These are phyloP conservation scores for Apocheima hispidaria DNA, from an alignment of 2,888 invertebrate species.

Conservation along the genomic window DNA sequence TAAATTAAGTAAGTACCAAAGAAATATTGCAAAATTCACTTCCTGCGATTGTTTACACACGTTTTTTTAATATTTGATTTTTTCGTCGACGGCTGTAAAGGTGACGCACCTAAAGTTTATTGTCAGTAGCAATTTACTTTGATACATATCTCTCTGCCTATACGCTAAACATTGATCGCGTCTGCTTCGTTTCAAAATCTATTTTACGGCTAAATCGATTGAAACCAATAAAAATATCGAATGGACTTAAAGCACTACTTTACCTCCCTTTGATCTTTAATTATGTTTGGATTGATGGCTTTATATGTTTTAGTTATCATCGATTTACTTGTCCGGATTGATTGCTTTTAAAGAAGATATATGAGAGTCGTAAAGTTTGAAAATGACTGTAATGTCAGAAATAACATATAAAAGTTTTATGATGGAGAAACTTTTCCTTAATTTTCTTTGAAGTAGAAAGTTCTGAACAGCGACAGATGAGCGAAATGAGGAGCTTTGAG, in stretches of 20 bases:
- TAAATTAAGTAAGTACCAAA: no score
- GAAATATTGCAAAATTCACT: no score
- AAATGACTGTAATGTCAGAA: constrained; percentile 8
- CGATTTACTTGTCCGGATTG: constrained; percentile 20
- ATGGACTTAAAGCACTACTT: constrained; percentile 31
- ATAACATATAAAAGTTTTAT: constrained; percentile 8
- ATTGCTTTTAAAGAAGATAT: constrained; percentile 17
- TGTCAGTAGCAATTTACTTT: background rate
- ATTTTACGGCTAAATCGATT: constrained; percentile 47
- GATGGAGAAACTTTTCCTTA: constrained; percentile 5
- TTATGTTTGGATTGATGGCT: constrained; percentile 15
- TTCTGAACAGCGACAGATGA: background rate
- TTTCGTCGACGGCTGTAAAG: no score
- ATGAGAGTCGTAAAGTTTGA: background rate
- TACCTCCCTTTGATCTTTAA: constrained; percentile 29
- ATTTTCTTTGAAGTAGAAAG: background rate
- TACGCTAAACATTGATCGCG: constrained; percentile 43
- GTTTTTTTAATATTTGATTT: no score
- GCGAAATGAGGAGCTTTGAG: no score
- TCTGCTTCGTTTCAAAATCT: constrained; percentile 59
- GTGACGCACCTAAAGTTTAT: background rate
- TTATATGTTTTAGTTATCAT: constrained; percentile 26
- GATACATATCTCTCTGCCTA: constrained; percentile 12
- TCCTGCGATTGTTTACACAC: no score
- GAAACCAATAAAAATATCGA: constrained; percentile 40